These are phyloP conservation scores for Nasonia vitripennis DNA, from an alignment of 1,140 invertebrate species.

Conservation along the genomic window DNA sequence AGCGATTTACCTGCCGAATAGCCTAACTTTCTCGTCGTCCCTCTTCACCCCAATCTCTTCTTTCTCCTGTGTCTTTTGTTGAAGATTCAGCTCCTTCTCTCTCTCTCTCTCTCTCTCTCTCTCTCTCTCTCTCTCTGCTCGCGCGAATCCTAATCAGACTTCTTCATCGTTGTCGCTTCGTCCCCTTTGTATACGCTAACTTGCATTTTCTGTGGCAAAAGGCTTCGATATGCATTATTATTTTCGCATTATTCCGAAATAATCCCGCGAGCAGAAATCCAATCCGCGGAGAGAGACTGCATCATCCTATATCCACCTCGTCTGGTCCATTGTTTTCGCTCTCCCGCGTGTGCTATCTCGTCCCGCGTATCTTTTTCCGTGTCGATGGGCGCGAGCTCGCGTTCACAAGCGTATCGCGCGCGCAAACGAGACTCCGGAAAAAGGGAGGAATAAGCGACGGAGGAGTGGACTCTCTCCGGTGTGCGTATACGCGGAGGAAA, in stretches of 20 bases:
- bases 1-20: slow-evolving; percentile 47
- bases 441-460: neutral
- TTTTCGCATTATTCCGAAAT: neutral
- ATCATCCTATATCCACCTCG: neutral
- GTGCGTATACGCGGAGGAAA: neutral
- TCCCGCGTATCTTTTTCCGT: neutral
- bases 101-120: neutral
- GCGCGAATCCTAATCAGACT: slow-evolving; percentile 30
- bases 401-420: neutral
- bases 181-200: neutral
- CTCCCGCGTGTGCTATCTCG: neutral
- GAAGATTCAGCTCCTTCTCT: neutral
- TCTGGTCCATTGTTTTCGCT: slow-evolving; percentile 1
- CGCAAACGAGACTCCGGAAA: neutral
- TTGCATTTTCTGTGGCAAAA: neutral
- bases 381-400: neutral
- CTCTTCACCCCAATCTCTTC: neutral
- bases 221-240: neutral
- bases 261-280: neutral
- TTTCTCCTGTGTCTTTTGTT: slow-evolving; percentile 23
- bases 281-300: neutral
- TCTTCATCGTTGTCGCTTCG: slow-evolving; percentile 32
- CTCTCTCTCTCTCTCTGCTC: neutral
- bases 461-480: neutral
- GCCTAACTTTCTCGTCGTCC: slow-evolving; percentile 40